Percentiles rank a stretch among this genome's conserved stretches.
phyloP scores from a whole-genome alignment of 2,113 vertebrate genomes.

The Equus przewalskii region DNA sequence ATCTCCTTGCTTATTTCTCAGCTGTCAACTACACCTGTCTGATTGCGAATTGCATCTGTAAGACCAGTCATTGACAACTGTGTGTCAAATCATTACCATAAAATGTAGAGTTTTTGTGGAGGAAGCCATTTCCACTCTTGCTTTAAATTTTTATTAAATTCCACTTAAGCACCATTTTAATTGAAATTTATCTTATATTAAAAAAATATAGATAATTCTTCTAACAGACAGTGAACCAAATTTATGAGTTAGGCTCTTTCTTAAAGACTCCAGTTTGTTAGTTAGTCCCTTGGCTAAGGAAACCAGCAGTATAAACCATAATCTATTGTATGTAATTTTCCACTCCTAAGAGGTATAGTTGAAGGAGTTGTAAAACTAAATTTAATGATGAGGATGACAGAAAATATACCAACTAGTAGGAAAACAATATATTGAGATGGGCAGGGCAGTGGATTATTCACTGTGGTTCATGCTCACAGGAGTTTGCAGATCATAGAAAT shows the following conservation, averaged over 20 bases:
- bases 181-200: not conserved
- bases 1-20: not conserved
- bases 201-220: not conserved
- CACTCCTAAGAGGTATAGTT: not conserved
- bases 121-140: not conserved
- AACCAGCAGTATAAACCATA: not conserved
- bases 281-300: not conserved
- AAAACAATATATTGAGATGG: not conserved
- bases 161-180: not conserved
- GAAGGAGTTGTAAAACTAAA: constrained; percentile 3
- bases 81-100: not conserved
- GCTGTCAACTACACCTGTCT: not conserved
- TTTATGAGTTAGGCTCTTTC: not conserved
- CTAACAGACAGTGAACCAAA: not conserved
- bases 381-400: not conserved
- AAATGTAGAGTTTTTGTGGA: not conserved
- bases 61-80: not conserved
- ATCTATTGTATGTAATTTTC: not conserved
- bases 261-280: not conserved
- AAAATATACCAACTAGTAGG: not conserved
- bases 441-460: not conserved
- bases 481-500: not conserved
- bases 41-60: not conserved
- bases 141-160: not conserved
- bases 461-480: not conserved